Evolutionary conservation across 2,797 vertebrate genomes (phyloP).

Genomic region (Clarias fuscus): DNA sequence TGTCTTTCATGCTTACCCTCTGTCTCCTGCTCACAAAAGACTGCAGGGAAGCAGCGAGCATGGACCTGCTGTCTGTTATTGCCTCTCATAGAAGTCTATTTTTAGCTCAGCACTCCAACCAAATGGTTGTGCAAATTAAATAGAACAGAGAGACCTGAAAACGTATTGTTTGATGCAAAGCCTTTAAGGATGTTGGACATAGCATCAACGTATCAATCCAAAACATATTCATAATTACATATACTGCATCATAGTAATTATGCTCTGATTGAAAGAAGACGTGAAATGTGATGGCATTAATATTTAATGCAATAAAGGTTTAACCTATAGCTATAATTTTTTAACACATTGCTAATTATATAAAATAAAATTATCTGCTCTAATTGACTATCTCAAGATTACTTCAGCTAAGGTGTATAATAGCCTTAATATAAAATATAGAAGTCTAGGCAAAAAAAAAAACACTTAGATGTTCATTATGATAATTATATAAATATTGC

Average conservation of each 20-base stretch:
- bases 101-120: conserved; percentile 66
- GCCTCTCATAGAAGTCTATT: conserved; percentile 65
- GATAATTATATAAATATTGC: not conserved
- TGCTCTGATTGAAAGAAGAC: not conserved
- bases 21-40: conserved; percentile 27
- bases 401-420: not conserved
- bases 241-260: not conserved
- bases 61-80: conserved; percentile 55
- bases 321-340: not conserved
- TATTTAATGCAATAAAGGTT: not conserved
- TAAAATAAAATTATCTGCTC: not conserved
- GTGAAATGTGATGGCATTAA: not conserved
- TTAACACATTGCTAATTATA: not conserved
- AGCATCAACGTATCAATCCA: conserved; percentile 3
- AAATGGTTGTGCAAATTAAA: conserved; percentile 58
- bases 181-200: conserved; percentile 44
- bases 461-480: not conserved
- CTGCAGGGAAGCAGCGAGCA: conserved; percentile 45
- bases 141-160: conserved; percentile 54
- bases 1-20: conserved; percentile 8
- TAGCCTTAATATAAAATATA: not conserved
- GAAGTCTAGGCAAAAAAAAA: not conserved
- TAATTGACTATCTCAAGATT: not conserved
- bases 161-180: conserved; percentile 56
- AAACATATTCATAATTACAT: not conserved